These are phyloP conservation scores for Nothura maculosa DNA, from an alignment of 2,797 vertebrate species.

Conservation along the genomic window DNA sequence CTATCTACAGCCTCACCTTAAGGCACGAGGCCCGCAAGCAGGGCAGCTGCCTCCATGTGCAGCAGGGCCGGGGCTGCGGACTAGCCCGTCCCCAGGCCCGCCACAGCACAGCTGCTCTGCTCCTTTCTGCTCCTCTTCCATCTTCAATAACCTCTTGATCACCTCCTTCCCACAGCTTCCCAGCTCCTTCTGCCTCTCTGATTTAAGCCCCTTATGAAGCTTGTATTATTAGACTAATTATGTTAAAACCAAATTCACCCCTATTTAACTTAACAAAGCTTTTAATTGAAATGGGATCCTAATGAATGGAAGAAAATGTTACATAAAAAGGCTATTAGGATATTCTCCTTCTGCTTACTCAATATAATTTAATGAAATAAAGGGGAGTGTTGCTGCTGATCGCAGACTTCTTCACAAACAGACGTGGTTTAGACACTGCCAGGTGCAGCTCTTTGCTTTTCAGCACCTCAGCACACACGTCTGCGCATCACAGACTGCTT, in stretches of 20 bases:
- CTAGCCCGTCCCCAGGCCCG: not conserved
- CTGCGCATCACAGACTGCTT: not conserved
- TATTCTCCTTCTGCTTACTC: not conserved
- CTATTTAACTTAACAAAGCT: not conserved
- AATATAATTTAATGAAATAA: not conserved
- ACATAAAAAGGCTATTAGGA: not conserved
- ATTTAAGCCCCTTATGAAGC: too few relatives aligned
- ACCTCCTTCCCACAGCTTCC: not conserved
- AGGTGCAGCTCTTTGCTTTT: not conserved
- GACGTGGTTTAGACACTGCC: not conserved
- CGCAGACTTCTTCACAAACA: not conserved
- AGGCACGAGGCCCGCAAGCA: not conserved
- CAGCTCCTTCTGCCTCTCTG: not conserved
- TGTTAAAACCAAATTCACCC: not conserved
- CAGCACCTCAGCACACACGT: not conserved
- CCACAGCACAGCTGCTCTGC: rapidly evolving
- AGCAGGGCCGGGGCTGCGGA: not conserved
- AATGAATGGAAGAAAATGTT: rapidly evolving
- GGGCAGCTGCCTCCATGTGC: not conserved
- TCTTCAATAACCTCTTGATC: not conserved
- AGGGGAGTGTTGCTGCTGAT: not conserved
- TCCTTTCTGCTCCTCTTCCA: too few relatives aligned
- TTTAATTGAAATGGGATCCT: not conserved
- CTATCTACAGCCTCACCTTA: not conserved
- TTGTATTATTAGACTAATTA: not conserved